These are phyloP conservation scores for Epistrophe eligans DNA, from an alignment of 2,888 invertebrate genomes.

Conservation along the genomic window DNA sequence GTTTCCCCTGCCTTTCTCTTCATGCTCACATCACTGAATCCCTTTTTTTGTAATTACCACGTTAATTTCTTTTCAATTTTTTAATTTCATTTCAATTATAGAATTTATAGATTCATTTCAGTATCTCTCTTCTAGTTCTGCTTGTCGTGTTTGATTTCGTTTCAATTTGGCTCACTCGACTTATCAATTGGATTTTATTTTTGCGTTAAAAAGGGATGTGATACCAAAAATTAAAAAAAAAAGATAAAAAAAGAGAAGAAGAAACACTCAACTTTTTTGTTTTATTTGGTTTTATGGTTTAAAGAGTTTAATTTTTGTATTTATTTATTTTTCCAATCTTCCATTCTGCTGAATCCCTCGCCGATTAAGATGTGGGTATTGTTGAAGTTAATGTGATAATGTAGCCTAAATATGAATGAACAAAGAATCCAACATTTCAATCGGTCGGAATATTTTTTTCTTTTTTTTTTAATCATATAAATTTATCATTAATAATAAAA, in stretches of 20 bases:
- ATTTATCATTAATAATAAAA: not conserved
- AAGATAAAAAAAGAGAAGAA: not conserved
- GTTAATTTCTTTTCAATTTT: constrained; percentile 67
- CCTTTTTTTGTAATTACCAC: constrained; percentile 28
- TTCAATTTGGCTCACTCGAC: not conserved
- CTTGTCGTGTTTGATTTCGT: constrained; percentile 1
- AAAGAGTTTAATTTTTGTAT: constrained; percentile 53
- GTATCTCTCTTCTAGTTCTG: not conserved
- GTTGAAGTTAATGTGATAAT: not conserved
- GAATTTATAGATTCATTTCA: constrained; percentile 31
- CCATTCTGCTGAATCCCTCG: not conserved
- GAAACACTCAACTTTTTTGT: constrained; percentile 22
- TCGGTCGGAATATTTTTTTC: not conserved
- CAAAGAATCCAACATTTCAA: constrained; percentile 35
- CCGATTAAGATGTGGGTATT: constrained; percentile 4
- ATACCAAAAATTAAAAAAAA: not conserved
- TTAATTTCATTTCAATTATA: constrained; percentile 66
- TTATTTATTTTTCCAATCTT: constrained; percentile 15
- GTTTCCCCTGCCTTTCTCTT: not conserved
- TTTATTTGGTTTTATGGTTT: not conserved
- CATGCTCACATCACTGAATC: not conserved
- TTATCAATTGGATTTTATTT: constrained; percentile 24
- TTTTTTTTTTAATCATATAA: not conserved
- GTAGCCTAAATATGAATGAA: constrained; percentile 9
- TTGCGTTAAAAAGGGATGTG: constrained; percentile 6